Conservation (phyloP, 2,113 vertebrate species). For the Upupa epops region DNA sequence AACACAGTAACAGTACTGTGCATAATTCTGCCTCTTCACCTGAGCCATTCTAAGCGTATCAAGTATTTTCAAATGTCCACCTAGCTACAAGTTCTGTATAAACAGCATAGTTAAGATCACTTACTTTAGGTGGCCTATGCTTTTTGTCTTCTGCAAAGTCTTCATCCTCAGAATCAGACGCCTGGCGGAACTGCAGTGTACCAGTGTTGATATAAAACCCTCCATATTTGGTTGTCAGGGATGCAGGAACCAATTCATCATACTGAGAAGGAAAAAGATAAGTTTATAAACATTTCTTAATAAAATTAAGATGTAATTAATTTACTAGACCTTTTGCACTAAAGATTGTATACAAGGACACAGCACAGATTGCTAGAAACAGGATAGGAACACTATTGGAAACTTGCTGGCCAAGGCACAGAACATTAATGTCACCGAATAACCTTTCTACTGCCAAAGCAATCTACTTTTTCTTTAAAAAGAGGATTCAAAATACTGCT, state of each 20-base stretch:
- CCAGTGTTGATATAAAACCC: slow-evolving; percentile 99
- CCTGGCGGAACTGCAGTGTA: slow-evolving; percentile 93
- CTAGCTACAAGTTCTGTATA: not conserved
- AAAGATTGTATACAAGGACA: not conserved
- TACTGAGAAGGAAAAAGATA: slow-evolving; percentile 72
- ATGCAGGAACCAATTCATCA: slow-evolving; percentile 96
- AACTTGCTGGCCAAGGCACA: not conserved
- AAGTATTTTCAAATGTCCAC: not conserved
- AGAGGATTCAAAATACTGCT: not conserved
- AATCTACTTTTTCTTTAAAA: not conserved
- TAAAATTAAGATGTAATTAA: not conserved
- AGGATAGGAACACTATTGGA: not conserved
- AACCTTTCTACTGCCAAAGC: not conserved
- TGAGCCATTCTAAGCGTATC: not conserved
- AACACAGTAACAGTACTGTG: not conserved
- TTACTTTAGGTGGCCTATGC: slow-evolving; percentile 88
- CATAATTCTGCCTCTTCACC: not conserved
- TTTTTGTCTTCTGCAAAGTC: slow-evolving; percentile 77
- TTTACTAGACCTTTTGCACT: not conserved
- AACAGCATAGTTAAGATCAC: not conserved
- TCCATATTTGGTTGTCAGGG: slow-evolving; percentile 94
- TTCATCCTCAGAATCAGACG: slow-evolving; percentile 94
- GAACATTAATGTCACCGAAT: not conserved
- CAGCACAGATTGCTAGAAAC: not conserved
- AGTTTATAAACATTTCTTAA: not conserved